phyloP scores from a whole-genome alignment of 2,113 vertebrate species.

The Mesoclemmys tuberculata region DNA sequence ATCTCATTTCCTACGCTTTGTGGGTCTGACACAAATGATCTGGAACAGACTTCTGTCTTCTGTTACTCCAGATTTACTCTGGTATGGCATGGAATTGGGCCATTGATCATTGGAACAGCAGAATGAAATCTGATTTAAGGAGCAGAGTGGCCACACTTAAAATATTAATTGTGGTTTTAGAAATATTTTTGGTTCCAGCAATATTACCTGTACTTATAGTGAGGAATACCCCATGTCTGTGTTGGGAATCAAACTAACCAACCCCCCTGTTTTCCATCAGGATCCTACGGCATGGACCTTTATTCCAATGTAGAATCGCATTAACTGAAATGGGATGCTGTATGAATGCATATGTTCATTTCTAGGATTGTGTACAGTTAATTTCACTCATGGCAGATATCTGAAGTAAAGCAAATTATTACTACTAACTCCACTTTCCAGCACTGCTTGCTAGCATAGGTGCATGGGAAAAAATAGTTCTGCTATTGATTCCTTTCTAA shows the following conservation, averaged over 20 bases:
- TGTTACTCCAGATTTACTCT: background rate
- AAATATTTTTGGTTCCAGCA: background rate
- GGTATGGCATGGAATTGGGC: background rate
- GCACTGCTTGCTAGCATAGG: background rate
- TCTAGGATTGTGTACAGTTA: background rate
- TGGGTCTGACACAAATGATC: background rate
- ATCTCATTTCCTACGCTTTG: background rate
- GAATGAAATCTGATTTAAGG: background rate
- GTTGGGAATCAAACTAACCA: background rate
- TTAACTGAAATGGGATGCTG: background rate
- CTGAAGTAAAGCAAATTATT: background rate
- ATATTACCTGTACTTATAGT: background rate
- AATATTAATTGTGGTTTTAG: background rate
- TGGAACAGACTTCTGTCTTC: background rate
- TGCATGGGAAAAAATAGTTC: background rate
- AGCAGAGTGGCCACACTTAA: background rate
- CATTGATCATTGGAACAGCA: background rate
- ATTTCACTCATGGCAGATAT: background rate
- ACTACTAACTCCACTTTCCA: background rate
- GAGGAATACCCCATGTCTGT: background rate
- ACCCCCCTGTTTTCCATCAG: background rate
- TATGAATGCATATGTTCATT: background rate
- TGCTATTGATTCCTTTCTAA: background rate
- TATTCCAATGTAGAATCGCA: background rate
- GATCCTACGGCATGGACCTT: background rate